These are phyloP conservation scores for Sander lucioperca DNA, from an alignment of 2,113 vertebrate species.

Conservation along the genomic window DNA sequence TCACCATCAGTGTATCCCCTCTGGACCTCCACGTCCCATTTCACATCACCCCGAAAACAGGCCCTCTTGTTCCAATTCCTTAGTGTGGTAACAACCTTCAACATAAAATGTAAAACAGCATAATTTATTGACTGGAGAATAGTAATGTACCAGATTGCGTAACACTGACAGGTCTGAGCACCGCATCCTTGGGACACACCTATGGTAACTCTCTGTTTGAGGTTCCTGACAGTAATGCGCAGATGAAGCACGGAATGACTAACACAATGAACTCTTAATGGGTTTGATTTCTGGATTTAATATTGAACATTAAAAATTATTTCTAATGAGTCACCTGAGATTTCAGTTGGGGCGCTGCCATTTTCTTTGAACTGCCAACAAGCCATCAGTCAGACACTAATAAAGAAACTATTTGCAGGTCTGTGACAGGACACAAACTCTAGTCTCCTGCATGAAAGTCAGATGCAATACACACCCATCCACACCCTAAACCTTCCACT, in stretches of 20 bases:
- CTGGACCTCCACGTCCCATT: conserved; percentile 25
- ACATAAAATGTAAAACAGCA: neutral
- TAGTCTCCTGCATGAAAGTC: neutral
- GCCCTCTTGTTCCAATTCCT: conserved; percentile 20
- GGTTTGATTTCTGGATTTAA: conserved; percentile 44
- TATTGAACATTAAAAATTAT: neutral
- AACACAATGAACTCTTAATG: neutral
- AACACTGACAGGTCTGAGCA: conserved; percentile 59
- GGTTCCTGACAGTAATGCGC: neutral
- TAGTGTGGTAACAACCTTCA: neutral
- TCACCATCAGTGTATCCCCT: conserved; percentile 40
- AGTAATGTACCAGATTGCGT: conserved; percentile 8
- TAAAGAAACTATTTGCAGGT: neutral
- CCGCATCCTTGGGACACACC: conserved; percentile 52
- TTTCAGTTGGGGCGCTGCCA: conserved; percentile 4
- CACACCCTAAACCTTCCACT: neutral
- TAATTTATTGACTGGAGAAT: neutral
- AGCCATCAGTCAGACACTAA: no score
- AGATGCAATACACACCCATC: conserved; percentile 1
- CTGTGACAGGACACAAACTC: neutral
- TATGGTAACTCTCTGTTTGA: conserved; percentile 17
- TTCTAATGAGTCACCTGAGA: conserved; percentile 39
- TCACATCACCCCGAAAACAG: conserved; percentile 25
- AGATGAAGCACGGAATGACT: conserved; percentile 24
- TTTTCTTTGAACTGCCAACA: conserved; percentile 23